phyloP scores from a whole-genome alignment of 2,113 vertebrate genomes.

The Pardalotus punctatus region DNA sequence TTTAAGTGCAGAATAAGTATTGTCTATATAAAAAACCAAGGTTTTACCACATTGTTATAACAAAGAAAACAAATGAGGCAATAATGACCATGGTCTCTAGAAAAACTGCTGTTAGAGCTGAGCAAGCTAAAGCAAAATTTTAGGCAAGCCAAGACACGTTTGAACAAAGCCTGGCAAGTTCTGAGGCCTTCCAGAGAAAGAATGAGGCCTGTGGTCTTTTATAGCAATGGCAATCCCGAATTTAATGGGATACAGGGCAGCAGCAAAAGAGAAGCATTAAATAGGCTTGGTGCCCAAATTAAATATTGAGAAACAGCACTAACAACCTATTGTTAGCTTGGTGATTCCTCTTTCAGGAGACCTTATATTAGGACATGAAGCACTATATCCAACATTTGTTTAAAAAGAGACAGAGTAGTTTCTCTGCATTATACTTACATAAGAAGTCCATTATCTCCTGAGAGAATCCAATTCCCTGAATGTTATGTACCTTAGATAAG shows the following conservation, averaged over 20 bases:
- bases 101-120: background rate
- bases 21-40: background rate
- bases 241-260: background rate
- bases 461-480: background rate
- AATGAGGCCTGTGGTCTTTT: background rate
- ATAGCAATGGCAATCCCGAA: background rate
- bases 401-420: background rate
- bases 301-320: background rate
- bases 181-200: background rate
- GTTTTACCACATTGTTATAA: background rate
- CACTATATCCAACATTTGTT: background rate
- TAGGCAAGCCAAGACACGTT: background rate
- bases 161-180: background rate
- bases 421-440: background rate
- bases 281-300: background rate
- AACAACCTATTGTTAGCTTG: background rate
- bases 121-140: background rate
- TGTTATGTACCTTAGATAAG: background rate
- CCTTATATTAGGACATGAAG: background rate
- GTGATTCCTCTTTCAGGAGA: background rate
- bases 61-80: background rate
- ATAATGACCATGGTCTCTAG: background rate
- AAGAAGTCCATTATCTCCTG: background rate
- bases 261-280: background rate
- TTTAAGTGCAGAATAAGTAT: background rate